These are phyloP conservation scores for Lumbricus terrestris DNA, from an alignment of 2,888 invertebrate genomes.

Conservation along the genomic window DNA sequence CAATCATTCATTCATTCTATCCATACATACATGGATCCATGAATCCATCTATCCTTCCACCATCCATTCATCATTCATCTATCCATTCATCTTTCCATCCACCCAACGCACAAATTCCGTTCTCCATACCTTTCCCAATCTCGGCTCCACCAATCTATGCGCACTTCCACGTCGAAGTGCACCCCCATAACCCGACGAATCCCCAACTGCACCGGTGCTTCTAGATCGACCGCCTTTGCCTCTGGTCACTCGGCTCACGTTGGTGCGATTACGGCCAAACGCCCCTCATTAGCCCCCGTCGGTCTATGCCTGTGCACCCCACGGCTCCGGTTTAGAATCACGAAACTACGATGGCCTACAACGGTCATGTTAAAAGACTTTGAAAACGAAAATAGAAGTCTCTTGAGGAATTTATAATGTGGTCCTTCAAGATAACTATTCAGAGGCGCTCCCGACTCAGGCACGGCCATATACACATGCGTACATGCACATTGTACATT, in stretches of 20 bases:
- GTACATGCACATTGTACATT: no score
- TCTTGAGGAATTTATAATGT: no score
- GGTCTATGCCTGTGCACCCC: neutral
- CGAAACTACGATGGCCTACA: neutral
- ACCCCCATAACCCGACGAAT: neutral
- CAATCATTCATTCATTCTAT: neutral
- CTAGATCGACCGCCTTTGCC: neutral
- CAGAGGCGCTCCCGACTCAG: no score
- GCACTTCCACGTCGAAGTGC: neutral
- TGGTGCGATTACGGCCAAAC: neutral
- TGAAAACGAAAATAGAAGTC: neutral
- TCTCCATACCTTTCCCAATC: neutral
- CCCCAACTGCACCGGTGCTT: neutral
- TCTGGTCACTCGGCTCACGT: slow-evolving; percentile 3
- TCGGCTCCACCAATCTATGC: neutral
- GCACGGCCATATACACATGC: no score
- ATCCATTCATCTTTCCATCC: neutral
- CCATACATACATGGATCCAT: neutral
- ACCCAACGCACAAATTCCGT: neutral
- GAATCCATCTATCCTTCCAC: neutral
- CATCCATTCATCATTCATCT: neutral
- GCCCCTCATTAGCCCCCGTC: neutral
- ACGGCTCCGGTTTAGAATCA: neutral
- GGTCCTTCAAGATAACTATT: no score
- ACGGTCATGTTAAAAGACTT: neutral